phyloP scores from a whole-genome alignment of 2,113 vertebrate genomes.

The Ia io region DNA sequence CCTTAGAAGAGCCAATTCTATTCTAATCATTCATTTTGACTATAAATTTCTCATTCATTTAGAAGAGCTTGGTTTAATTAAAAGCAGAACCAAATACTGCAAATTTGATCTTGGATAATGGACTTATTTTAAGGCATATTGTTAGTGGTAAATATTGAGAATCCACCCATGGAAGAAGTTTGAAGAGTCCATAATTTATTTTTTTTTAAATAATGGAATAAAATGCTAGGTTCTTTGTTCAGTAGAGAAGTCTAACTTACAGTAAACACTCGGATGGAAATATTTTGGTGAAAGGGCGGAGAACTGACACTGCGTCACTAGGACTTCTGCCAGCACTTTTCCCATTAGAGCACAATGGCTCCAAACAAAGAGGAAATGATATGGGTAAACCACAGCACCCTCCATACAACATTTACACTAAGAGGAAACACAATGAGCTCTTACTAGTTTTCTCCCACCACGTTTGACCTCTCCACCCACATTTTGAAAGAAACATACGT shows the following conservation, averaged over 20 bases:
- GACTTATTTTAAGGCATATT: conserved; percentile 51
- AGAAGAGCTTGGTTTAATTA: conserved; percentile 59
- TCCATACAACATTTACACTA: not conserved
- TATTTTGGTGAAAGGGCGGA: conserved; percentile 42
- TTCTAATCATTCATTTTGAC: conserved; percentile 60
- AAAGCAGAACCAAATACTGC: conserved; percentile 67
- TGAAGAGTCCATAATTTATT: conserved; percentile 62
- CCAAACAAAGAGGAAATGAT: conserved; percentile 58
- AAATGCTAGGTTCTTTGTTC: conserved; percentile 55
- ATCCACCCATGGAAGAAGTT: conserved; percentile 55
- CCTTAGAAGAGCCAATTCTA: conserved; percentile 32
- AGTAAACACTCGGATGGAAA: conserved; percentile 57
- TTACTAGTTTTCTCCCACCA: not conserved
- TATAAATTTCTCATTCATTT: conserved; percentile 64
- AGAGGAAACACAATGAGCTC: not conserved
- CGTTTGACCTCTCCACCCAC: not conserved
- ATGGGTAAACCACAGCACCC: conserved; percentile 47
- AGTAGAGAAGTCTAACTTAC: conserved; percentile 52
- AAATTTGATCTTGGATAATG: conserved; percentile 44
- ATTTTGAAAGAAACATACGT: not conserved
- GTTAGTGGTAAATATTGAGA: conserved; percentile 39
- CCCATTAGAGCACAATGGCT: conserved; percentile 51
- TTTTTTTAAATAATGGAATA: conserved; percentile 55
- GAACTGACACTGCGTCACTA: conserved; percentile 49
- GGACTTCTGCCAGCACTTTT: conserved; percentile 49